phyloP scores from a whole-genome alignment of 2,113 vertebrate genomes.

The Malurus alboscapulatus region DNA sequence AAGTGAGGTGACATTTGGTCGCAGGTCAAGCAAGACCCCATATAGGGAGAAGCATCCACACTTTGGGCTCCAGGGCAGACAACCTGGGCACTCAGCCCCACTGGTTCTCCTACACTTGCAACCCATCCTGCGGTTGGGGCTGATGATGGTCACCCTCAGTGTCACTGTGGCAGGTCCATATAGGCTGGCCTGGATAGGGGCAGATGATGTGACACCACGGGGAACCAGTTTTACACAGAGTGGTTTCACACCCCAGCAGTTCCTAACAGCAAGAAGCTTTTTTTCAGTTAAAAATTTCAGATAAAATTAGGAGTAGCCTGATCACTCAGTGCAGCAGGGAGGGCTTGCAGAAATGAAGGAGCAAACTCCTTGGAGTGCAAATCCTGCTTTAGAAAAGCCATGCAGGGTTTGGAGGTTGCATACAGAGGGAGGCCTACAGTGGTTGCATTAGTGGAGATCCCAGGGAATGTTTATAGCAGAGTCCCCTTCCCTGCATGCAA shows the following conservation, averaged over 20 bases:
- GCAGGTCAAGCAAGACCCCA: not conserved
- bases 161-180: not conserved
- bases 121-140: not conserved
- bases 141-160: not conserved
- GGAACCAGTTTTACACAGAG: not conserved
- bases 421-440: not conserved
- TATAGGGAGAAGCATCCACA: not conserved
- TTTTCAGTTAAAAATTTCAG: not conserved
- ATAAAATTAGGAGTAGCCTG: not conserved
- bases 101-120: not conserved
- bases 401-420: not conserved
- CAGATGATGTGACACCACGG: not conserved
- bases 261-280: not conserved
- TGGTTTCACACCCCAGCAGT: not conserved
- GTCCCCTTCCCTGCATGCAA: constrained; percentile 39
- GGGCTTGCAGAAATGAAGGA: not conserved
- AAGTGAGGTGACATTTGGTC: not conserved
- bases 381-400: not conserved
- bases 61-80: not conserved
- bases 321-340: not conserved
- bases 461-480: not conserved
- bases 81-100: not conserved
- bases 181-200: not conserved
- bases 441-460: not conserved
- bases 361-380: not conserved